Conservation (phyloP, 2,797 vertebrate genomes). For the Hapalemur alaotrensis region DNA sequence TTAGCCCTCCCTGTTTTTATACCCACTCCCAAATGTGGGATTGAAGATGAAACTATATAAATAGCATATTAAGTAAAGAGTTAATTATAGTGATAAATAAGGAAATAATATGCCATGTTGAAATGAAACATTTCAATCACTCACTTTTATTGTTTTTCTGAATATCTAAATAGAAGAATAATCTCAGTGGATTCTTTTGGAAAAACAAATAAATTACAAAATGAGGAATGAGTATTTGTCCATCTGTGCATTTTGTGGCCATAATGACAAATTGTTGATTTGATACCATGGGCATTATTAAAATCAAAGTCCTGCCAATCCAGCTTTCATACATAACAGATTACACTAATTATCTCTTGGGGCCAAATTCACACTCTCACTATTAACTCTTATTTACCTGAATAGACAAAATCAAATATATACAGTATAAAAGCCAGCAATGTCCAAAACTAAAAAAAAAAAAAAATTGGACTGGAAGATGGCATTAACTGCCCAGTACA, state of each 20-base stretch:
- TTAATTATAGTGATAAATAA: background rate
- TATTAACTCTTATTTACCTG: conserved; percentile 75
- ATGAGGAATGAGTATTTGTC: conserved; percentile 69
- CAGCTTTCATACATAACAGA: conserved; percentile 68
- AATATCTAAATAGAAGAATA: conserved; percentile 44
- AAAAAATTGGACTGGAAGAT: background rate
- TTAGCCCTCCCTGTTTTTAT: background rate
- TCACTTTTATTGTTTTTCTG: conserved; percentile 24
- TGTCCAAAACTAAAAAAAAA: background rate
- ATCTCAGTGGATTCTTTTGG: conserved; percentile 27
- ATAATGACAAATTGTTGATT: conserved; percentile 73
- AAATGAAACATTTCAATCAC: background rate
- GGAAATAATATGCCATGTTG: background rate
- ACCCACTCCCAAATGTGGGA: background rate
- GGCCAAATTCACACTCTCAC: conserved; percentile 70
- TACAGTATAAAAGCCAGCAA: background rate
- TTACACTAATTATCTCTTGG: conserved; percentile 77
- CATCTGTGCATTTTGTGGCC: conserved; percentile 71
- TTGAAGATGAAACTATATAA: background rate
- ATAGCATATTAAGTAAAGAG: background rate
- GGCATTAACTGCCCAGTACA: background rate
- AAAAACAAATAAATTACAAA: conserved; percentile 70
- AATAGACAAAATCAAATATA: conserved; percentile 24
- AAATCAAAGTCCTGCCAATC: conserved; percentile 74
- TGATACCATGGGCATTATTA: conserved; percentile 71